Evolutionary conservation across 2,888 invertebrate genomes (phyloP), one percentile per base, ranked within the genome.

Genomic region (Acleris literana): DNA sequence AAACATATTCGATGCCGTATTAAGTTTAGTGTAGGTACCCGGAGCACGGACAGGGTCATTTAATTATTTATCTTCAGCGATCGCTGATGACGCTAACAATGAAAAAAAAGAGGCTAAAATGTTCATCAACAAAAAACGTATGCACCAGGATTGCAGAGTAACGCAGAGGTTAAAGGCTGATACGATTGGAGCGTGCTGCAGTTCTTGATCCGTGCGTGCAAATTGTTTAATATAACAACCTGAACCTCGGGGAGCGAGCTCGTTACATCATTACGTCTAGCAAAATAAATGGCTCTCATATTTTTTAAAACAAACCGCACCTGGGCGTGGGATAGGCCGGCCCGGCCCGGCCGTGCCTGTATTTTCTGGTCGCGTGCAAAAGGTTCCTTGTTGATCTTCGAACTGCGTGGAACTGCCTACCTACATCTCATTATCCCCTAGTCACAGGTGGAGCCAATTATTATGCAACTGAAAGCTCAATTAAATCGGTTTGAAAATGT

Each of bases 301-400:
- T 59, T 53, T 64, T 54, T 59, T 54, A 54, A n/a, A 59, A 54
- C 43, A 33, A 62, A n/a, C 18, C 25, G 59, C 64, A 64, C 54
- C 64, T 64, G 64, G 46, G 58, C 39, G 20, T 43, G 54, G 54
- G 54, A 16, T 54, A 7, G 46, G 46, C 46, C 46, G 46, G 46
- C 46, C 29, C 33, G 33, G 33, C 33, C 33, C 46, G 7, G 46
- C 46, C 46, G 46, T 46, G 46, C 46, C 46, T 17, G 39, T 39
- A 39, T 39, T 39, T n/a, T 39, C 46, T 16, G 6, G 46, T n/a
- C 46, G 46, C 46, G 46, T 46, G 46, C 46, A 39, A 39, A 39
- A 39, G 39, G 39, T 46, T n/a, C 6, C n/a, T 17, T n/a, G 46
- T 46, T 46, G 46, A 17, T 46, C 17, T 46, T 46, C n/a, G 46